phyloP scores from a whole-genome alignment of 2,888 invertebrate genomes.

The Anoplius nigerrimus region DNA sequence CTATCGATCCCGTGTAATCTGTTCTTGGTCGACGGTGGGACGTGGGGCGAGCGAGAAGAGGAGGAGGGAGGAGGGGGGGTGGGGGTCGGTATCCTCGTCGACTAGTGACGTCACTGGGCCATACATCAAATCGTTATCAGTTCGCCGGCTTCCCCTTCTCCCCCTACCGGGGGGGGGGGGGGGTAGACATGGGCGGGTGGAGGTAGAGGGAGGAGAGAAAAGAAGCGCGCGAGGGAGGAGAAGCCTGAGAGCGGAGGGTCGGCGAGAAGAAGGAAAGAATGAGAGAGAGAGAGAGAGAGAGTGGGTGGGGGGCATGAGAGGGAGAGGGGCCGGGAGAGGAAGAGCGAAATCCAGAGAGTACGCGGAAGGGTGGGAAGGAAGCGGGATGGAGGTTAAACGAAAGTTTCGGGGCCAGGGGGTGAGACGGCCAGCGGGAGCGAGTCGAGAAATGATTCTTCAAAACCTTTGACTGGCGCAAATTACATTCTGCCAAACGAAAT shows the following conservation, averaged over 20 bases:
- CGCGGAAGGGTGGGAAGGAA: not conserved
- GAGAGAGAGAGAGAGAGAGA: slow-evolving; percentile 12
- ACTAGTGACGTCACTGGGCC: slow-evolving; percentile 70
- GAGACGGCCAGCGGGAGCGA: not conserved
- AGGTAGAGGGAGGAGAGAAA: slow-evolving; percentile 28
- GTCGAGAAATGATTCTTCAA: slow-evolving; percentile 11
- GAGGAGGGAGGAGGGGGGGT: not conserved
- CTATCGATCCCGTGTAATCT: slow-evolving; percentile 72
- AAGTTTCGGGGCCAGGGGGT: not conserved
- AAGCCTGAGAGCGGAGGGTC: not conserved
- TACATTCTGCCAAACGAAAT: no score
- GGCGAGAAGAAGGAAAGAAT: slow-evolving; percentile 1
- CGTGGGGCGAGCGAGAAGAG: slow-evolving; percentile 22
- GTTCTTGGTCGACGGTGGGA: slow-evolving; percentile 59
- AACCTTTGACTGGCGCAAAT: no score
- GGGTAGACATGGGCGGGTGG: slow-evolving; percentile 34
- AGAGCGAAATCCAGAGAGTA: not conserved
- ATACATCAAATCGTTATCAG: slow-evolving; percentile 75
- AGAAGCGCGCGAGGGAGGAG: slow-evolving; percentile 13
- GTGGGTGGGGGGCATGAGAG: slow-evolving; percentile 8
- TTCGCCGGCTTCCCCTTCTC: slow-evolving; percentile 56
- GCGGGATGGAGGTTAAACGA: slow-evolving; percentile 2
- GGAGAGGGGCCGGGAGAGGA: not conserved
- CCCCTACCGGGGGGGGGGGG: slow-evolving; percentile 32
- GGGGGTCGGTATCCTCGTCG: slow-evolving; percentile 56